Evolutionary conservation across 2,888 invertebrate genomes (phyloP).

Genomic region (Tenthredo distinguenda): DNA sequence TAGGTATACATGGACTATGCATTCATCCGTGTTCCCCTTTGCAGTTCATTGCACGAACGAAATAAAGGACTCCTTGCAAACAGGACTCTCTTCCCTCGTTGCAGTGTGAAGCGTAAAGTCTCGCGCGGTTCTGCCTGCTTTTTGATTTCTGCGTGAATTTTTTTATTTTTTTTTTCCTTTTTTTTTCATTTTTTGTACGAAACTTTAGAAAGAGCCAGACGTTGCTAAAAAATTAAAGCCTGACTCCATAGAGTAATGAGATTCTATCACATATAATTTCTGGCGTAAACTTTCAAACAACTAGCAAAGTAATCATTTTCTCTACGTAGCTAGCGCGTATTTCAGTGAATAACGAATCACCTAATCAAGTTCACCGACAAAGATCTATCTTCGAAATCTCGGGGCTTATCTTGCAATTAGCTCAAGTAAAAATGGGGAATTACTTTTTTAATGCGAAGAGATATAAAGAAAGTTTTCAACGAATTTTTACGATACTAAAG

Average conservation of each 20-base stretch:
- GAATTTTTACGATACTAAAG: not conserved
- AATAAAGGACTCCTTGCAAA: constrained; percentile 6
- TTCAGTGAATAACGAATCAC: not conserved
- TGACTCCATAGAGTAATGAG: not conserved
- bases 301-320: not conserved
- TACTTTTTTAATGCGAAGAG: not conserved
- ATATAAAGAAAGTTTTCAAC: not conserved
- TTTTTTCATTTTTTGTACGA: not conserved
- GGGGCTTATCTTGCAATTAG: not conserved
- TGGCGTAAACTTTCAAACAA: too few species aligned
- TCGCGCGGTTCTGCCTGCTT: not conserved
- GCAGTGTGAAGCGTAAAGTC: too few species aligned
- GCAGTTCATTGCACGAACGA: constrained; percentile 3
- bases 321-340: not conserved
- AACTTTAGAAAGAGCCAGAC: not conserved
- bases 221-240: not conserved
- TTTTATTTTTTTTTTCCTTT: not conserved
- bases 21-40: constrained; percentile 15
- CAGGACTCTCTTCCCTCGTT: not conserved
- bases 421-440: not conserved
- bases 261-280: not conserved
- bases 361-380: constrained; percentile 11
- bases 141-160: not conserved
- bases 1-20: not conserved
- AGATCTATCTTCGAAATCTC: constrained; percentile 16